A percentile compares a stretch with the other conserved stretches of the same genome.
Evolutionary conservation across 2,888 invertebrate genomes (phyloP).

Genomic region (Dastarcus helophoroides): DNA sequence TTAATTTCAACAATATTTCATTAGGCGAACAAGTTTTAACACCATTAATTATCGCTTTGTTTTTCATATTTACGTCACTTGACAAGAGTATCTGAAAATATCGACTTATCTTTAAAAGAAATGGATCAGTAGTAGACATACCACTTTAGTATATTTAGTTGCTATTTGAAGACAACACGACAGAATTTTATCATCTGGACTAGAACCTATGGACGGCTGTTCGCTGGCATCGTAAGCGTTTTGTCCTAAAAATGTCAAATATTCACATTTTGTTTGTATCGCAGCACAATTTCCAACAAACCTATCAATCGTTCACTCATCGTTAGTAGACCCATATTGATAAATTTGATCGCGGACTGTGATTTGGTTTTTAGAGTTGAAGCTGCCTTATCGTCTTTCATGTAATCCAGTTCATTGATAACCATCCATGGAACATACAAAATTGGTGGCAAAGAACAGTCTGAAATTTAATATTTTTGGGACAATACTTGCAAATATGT

Average conservation of each 20-base stretch:
- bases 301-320: slow-evolving; percentile 39
- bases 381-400: slow-evolving; percentile 36
- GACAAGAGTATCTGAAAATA: slow-evolving; percentile 43
- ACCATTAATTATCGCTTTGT: slow-evolving; percentile 42
- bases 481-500: slow-evolving; percentile 18
- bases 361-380: slow-evolving; percentile 20
- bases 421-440: slow-evolving; percentile 50
- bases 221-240: slow-evolving; percentile 43
- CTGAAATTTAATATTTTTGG: no score
- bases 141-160: slow-evolving; percentile 42
- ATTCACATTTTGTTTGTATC: slow-evolving; percentile 2
- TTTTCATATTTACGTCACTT: slow-evolving; percentile 48
- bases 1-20: slow-evolving; percentile 22
- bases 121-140: slow-evolving; percentile 25
- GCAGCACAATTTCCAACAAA: slow-evolving; percentile 16
- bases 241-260: slow-evolving; percentile 38
- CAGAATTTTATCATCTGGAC: slow-evolving; percentile 48
- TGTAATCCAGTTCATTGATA: slow-evolving; percentile 45
- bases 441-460: slow-evolving; percentile 30
- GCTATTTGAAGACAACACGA: slow-evolving; percentile 46
- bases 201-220: slow-evolving; percentile 42
- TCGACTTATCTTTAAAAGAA: slow-evolving; percentile 7
- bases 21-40: slow-evolving; percentile 28
- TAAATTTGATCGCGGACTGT: slow-evolving; percentile 40
- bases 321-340: slow-evolving; percentile 40